A percentile compares a stretch with the other conserved stretches of the same genome.
phyloP scores from a whole-genome alignment of 2,797 vertebrate species.

The Lateolabrax maculatus region DNA sequence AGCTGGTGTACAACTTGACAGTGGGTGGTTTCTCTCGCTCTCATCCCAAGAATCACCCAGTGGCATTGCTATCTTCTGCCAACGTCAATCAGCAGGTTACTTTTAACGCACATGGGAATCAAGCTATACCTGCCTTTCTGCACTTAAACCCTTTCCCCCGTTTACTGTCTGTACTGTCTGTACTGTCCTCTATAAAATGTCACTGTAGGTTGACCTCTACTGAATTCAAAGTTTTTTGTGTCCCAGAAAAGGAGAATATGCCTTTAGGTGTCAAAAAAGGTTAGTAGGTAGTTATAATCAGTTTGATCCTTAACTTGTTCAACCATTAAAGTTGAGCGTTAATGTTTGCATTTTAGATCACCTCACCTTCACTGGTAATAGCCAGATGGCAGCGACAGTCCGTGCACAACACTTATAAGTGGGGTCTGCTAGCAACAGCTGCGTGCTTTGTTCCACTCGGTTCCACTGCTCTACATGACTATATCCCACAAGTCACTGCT shows the following conservation, averaged over 20 bases:
- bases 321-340: conserved; percentile 37
- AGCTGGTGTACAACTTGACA: conserved; percentile 89
- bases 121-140: conserved; percentile 8
- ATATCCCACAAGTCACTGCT: conserved; percentile 58
- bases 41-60: conserved; percentile 66
- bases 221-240: conserved; percentile 18
- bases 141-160: not conserved
- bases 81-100: conserved; percentile 72
- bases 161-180: not conserved
- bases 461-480: conserved; percentile 70
- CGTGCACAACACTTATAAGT: conserved; percentile 73
- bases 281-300: conserved; percentile 11
- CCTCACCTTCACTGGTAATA: conserved; percentile 66
- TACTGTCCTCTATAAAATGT: conserved; percentile 18
- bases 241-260: conserved; percentile 10
- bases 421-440: conserved; percentile 79
- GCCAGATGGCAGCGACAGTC: conserved; percentile 79
- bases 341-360: conserved; percentile 60
- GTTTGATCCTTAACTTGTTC: conserved; percentile 48
- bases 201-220: conserved; percentile 8
- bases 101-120: conserved; percentile 38
- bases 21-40: conserved; percentile 83
- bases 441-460: conserved; percentile 60
- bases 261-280: conserved; percentile 11
- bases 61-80: conserved; percentile 66